Percentiles rank a stretch among this genome's conserved stretches.
These are phyloP conservation scores for Coendou prehensilis DNA, from an alignment of 2,797 vertebrate species.

Conservation along the genomic window DNA sequence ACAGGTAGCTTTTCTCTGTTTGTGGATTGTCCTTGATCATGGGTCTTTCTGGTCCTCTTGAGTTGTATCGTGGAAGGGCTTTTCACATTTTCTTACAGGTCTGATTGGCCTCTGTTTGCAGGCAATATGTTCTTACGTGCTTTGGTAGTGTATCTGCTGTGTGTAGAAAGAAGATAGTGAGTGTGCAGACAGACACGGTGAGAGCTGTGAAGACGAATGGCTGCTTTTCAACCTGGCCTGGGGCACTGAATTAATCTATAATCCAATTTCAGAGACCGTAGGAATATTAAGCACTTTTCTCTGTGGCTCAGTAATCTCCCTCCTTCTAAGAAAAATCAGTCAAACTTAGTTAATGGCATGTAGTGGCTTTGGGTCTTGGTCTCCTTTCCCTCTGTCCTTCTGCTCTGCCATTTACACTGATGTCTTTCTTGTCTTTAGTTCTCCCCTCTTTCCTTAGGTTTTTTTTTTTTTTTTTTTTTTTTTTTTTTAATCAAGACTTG, in stretches of 20 bases:
- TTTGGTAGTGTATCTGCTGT: background rate
- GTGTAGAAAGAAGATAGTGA: background rate
- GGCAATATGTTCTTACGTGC: background rate
- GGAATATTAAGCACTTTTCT: background rate
- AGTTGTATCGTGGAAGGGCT: background rate
- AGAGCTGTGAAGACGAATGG: background rate
- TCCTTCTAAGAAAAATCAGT: background rate
- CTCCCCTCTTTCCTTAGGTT: background rate
- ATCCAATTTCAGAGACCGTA: background rate
- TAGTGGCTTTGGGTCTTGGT: background rate
- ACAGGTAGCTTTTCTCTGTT: background rate
- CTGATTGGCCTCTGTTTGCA: background rate
- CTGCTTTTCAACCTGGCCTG: background rate
- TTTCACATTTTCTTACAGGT: background rate
- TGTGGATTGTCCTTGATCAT: background rate
- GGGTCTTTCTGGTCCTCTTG: background rate
- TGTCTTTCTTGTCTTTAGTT: background rate
- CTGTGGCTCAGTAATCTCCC: background rate
- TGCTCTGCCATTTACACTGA: background rate
- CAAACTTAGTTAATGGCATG: background rate
- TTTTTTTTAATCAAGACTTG: background rate
- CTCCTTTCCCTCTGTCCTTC: background rate
- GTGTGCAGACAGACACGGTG: background rate
- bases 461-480: slow-evolving; percentile 51
- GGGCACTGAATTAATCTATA: background rate